Evolutionary conservation across 2,113 vertebrate genomes (phyloP).

Genomic region (Clarias macrocephalus): DNA sequence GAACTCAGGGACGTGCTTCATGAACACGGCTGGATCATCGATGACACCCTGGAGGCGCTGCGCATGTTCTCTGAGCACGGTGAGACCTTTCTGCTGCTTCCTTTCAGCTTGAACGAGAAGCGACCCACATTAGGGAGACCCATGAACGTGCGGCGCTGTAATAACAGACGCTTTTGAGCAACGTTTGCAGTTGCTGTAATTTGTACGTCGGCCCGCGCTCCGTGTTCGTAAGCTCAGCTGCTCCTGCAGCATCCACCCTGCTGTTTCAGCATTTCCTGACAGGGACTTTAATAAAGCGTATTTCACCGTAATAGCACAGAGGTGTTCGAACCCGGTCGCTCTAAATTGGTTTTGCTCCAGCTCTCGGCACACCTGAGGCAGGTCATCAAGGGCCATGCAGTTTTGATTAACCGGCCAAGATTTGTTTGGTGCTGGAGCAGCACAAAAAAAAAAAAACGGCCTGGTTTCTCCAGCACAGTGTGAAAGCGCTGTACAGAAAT

Average conservation of each 20-base stretch:
- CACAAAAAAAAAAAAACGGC: constrained; percentile 14
- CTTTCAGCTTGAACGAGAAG: neutral
- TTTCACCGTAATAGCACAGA: constrained; percentile 20
- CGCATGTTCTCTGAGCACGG: constrained; percentile 75
- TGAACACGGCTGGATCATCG: constrained; percentile 81
- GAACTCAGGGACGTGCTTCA: constrained; percentile 82
- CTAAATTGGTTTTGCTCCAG: constrained; percentile 39
- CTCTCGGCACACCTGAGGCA: constrained; percentile 32
- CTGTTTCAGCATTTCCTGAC: constrained; percentile 42
- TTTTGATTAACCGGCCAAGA: constrained; percentile 29
- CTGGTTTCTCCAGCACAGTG: neutral
- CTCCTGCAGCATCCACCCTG: constrained; percentile 6
- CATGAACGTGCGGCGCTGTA: neutral
- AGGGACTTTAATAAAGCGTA: constrained; percentile 40
- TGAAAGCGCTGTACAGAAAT: neutral
- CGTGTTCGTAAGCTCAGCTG: constrained; percentile 15
- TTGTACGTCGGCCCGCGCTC: neutral
- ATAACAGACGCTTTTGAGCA: neutral
- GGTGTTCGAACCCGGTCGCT: constrained; percentile 36
- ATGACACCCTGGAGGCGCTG: constrained; percentile 80
- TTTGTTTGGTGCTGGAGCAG: constrained; percentile 19
- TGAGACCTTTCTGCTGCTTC: constrained; percentile 28
- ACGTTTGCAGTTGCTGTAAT: neutral
- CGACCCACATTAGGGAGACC: neutral
- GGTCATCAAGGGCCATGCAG: constrained; percentile 27